These are phyloP conservation scores for Amphipyra tragopoginis DNA, from an alignment of 2,888 invertebrate genomes.

Conservation along the genomic window DNA sequence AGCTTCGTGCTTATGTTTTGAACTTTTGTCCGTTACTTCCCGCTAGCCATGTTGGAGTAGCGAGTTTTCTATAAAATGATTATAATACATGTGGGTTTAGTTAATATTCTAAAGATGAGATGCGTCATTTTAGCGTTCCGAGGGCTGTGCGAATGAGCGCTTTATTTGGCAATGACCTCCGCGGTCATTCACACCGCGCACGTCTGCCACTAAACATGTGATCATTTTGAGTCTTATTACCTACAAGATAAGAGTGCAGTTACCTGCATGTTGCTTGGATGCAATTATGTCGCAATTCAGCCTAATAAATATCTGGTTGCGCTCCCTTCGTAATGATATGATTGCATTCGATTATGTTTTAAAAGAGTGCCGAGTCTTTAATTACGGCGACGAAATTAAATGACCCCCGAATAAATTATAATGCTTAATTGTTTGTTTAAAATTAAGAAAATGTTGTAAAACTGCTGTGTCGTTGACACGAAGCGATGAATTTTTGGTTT, in stretches of 20 bases:
- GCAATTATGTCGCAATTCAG: constrained; percentile 49
- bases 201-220: constrained; percentile 34
- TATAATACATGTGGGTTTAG: constrained; percentile 50
- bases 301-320: constrained; percentile 50
- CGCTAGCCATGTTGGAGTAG: constrained; percentile 49
- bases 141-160: constrained; percentile 77
- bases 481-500: constrained; percentile 6
- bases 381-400: constrained; percentile 38
- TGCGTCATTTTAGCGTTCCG: constrained; percentile 80
- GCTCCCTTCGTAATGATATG: constrained; percentile 38
- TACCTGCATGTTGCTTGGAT: constrained; percentile 23
- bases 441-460: constrained; percentile 3
- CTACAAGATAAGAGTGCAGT: constrained; percentile 32
- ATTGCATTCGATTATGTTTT: constrained; percentile 44
- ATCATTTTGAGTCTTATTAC: constrained; percentile 59
- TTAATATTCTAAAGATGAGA: constrained; percentile 53
- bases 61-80: constrained; percentile 55
- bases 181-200: constrained; percentile 77
- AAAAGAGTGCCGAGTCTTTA: constrained; percentile 40
- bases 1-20: constrained; percentile 16
- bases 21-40: constrained; percentile 51
- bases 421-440: constrained; percentile 19
- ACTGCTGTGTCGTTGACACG: constrained; percentile 6
- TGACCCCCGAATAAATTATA: constrained; percentile 29
- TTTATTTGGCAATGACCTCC: constrained; percentile 88